A percentile compares a stretch with the other conserved stretches of the same genome.
These are phyloP conservation scores for Gymnocephalus cernua DNA, from an alignment of 2,113 vertebrate genomes.

Conservation along the genomic window DNA sequence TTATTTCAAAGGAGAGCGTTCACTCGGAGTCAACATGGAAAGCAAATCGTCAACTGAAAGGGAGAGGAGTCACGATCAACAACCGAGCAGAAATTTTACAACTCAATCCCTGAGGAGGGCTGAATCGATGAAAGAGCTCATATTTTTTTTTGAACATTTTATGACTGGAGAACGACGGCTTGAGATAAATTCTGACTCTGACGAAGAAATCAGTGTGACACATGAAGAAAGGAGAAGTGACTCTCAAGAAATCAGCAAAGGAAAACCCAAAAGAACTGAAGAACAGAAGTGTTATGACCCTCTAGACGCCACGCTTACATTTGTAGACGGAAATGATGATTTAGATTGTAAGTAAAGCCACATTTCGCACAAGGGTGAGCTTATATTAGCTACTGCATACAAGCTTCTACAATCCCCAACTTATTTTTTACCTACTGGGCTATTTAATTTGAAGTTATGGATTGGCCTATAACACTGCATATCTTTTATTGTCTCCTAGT, in stretches of 20 bases:
- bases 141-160: too few relatives aligned
- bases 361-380: too few relatives aligned
- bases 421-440: neutral
- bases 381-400: too few relatives aligned
- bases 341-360: constrained; percentile 49
- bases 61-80: too few relatives aligned
- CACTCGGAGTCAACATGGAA: neutral
- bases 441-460: neutral
- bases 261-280: neutral
- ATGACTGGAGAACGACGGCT: too few relatives aligned
- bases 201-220: too few relatives aligned
- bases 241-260: neutral
- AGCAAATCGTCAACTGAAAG: neutral
- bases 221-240: too few relatives aligned
- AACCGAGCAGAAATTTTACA: neutral
- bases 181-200: too few relatives aligned
- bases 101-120: neutral
- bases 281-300: constrained; percentile 40
- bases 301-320: neutral
- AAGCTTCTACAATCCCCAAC: too few relatives aligned
- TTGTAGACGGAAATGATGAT: constrained; percentile 39
- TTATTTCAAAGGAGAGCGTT: neutral
- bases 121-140: too few relatives aligned
- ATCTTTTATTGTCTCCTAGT: constrained; percentile 11
- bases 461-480: neutral